A percentile compares a stretch with the other conserved stretches of the same genome.
Conservation (phyloP, 92 coral and sea anemone genomes). For the Nematostella vectensis region DNA sequence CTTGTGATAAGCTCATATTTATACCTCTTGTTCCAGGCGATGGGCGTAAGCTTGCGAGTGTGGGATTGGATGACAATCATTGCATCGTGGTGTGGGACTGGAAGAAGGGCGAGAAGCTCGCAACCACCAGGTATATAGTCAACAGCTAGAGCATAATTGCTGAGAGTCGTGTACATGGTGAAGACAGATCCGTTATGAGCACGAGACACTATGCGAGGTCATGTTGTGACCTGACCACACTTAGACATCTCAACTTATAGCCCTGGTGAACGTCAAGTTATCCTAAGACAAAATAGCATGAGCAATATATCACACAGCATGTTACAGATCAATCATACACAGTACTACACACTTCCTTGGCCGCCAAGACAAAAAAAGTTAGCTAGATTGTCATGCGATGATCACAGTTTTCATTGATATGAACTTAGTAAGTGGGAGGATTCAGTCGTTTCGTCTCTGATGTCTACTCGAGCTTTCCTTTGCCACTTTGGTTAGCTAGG, state of each 20-base stretch:
- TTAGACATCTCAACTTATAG: slow-evolving; percentile 92
- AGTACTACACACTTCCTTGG: too few relatives aligned
- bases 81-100: slow-evolving; percentile 97
- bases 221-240: slow-evolving; percentile 86
- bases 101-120: slow-evolving; percentile 95
- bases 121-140: slow-evolving; percentile 72
- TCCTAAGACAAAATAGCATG: too few relatives aligned
- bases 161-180: slow-evolving; percentile 79
- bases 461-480: too few relatives aligned
- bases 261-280: slow-evolving; percentile 89
- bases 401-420: too few relatives aligned
- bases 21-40: slow-evolving; percentile 84
- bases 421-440: too few relatives aligned
- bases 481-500: too few relatives aligned
- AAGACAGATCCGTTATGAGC: slow-evolving; percentile 96
- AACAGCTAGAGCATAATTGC: slow-evolving; percentile 40
- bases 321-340: too few relatives aligned
- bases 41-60: slow-evolving; percentile 94
- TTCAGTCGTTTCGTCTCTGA: too few relatives aligned
- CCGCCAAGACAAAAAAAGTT: too few relatives aligned
- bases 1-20: too few relatives aligned
- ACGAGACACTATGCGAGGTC: slow-evolving; percentile 62
- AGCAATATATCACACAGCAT: too few relatives aligned
- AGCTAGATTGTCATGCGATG: too few relatives aligned
- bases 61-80: slow-evolving; percentile 92